Base-by-base conservation (phyloP, 1,140 invertebrate species). In the Amyelois transitella region DNA sequence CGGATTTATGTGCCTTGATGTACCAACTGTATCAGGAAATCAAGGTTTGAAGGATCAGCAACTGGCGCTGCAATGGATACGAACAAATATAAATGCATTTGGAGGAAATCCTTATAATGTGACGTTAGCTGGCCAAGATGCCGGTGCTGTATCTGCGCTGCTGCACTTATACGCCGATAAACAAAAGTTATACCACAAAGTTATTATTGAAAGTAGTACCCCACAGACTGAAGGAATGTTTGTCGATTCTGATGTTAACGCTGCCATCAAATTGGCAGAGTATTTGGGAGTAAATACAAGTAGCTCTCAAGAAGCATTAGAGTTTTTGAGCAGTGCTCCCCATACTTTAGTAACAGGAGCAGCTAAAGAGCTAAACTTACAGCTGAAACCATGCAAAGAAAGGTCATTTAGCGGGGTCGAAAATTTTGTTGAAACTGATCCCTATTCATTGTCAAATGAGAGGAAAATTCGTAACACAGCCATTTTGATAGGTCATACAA, bases 21-120 rank as follows among this genome's bases (percentile, higher is more conserved):
- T 70, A 14, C 81, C 84, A 0, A 25, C 61, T 6, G 90, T 90
- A 3, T 91, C 93, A 1, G 94, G 94, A 4, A 95, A 95, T 70
- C 91, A 91, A 51, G 94, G 93, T 1, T 77, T 95, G 14, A 90
- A 91, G 68, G 93, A 94, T 62, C 92, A 93, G 62, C 81, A 91
- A 38, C 69, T 91, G 69, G 94, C 92, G 0, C 61, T 93, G 32
- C 79, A 86, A 52, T 93, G 91, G 87, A 87, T 94, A 0, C 89
- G 91, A 72, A 86, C 89, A 17, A 93, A 95, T 63, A 93, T 94
- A 18, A 79, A 88, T 18, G 75, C 89, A 28, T 95, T 95, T 68
- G 93, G 93, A 6, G 94, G 94, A 0, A 92, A 94, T 75, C 85
- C 91, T 0, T 75, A 90, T 43, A 90, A 91, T 18, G 90, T 95